Evolutionary conservation across 2,888 invertebrate genomes (phyloP), one percentile per base, ranked within the genome.

Genomic region (Athetis lepigone): DNA sequence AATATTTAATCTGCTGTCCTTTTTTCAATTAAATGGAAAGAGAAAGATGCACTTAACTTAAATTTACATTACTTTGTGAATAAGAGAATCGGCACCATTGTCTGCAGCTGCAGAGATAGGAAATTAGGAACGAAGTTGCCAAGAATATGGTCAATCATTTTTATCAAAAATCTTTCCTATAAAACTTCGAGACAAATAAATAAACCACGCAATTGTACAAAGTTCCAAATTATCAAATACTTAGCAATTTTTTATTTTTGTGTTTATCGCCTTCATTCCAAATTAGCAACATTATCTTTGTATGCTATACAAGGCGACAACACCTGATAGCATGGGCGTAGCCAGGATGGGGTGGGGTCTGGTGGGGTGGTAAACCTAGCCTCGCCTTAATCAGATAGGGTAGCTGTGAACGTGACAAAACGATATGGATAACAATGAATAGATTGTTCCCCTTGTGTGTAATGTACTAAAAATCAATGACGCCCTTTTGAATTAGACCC

Each of bases 291-390:
- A 40, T 64, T 46, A 63, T n/a, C 25, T 71, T 13, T 49, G 43
- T 16, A 49, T 62, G 1, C 8, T 63, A 71, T 11, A 45, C 46
- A 25, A 65, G 18, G 18, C 13, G 27, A 27, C 43, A 46, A 51
- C 65, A 72, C 45, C 27, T 72, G 52, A 67, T 72, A 72, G 39
- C 65, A 51, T 46, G 40, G 73, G 72, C 52, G 65, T 39, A 46
- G 33, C 46, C 40, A 18, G 8, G 5, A 21, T 16, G 1, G 39
- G 39, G 21, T 13, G 51, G 36, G 29, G 39, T 3, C 13, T 33
- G 33, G 6, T 7, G 37, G 8, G 33, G 16, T 59, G 29, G 19
- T 8, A 25, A 36, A 29, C 18, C 36, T 64, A 46, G 45, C 23
- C 73, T 16, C 66, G 47, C 73, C 66, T n/a, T 29, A 23, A 19